Evolutionary conservation across 2,888 invertebrate genomes (phyloP), one percentile per base, ranked within the genome.

Genomic region (Melieria picta): DNA sequence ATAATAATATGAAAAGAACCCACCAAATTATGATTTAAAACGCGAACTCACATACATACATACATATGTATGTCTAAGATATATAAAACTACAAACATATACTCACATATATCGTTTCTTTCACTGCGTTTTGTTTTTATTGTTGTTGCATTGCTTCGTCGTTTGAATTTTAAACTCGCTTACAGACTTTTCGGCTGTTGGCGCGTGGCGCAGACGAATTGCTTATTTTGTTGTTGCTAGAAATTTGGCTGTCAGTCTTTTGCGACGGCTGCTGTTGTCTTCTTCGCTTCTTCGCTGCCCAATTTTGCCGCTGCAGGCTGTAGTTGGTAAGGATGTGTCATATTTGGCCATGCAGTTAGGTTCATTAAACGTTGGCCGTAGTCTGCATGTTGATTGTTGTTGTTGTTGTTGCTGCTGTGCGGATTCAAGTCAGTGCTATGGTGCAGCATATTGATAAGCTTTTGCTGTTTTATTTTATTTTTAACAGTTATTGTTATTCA

Each of bases 281-380:
- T n/a, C 45, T 52, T 52, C 43, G 42, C 6, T 6, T 62, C 10
- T 47, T 62, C 30, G 9, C 10, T 16, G 16, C 7, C 52, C 30
- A 16, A n/a, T 7, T 47, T 58, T 43, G 66, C 45, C 43, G 56
- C 58, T 66, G 47, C 60, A 16, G 50, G n/a, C 7, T 50, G n/a
- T 64, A 60, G 42, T 72, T 72, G 68, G 68, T 72, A 57, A 62
- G 61, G 65, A 72, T 66, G 58, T 60, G 64, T 65, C 72, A 52
- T 72, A 69, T 74, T 68, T 71, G 71, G 69, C 56, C 65, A 46
- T 48, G 65, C 52, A 47, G 65, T 55, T 57, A 60, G 56, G 71
- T 77, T 75, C 78, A 78, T 76, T 77, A 72, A 75, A 75, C 75
- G 69, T 66, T 50, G 46, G 56, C 42, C 7, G 43, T 60, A 60